Evolutionary conservation across 2,113 vertebrate genomes (phyloP), one percentile per base, ranked within the genome.

Genomic region (Oostethus manadensis): DNA sequence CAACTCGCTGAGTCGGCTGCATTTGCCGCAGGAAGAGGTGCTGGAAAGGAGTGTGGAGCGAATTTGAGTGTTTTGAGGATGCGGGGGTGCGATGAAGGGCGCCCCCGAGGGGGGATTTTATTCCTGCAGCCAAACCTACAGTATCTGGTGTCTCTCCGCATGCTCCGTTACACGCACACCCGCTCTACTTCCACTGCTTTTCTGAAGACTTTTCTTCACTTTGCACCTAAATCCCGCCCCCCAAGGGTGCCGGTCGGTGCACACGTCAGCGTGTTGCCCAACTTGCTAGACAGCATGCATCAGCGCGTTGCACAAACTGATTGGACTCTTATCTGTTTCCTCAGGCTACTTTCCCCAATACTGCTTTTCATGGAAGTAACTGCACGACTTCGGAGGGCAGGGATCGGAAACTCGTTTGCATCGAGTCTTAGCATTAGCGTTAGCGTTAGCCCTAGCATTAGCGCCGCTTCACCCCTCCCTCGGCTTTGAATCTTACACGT

Each of bases 191-290:
- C 64, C 44, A 42, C 48, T 44, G 68, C 64, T 78, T 75, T n/a
- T n/a, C n/a, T n/a, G 71, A 65, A 66, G 61, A 66, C 59, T 80
- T 84, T 62, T 71, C 59, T 77, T 77, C 62, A 70, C 71, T 83
- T 74, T 77, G 68, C 78, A 77, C 75, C 72, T 51, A 71, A 73
- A 80, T 60, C 69, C 74, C 59, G 58, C 69, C 33, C 56, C 42
- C 16, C 3, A 3, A 42, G 56, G 76, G 78, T 78, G 70, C 35
- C 42, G 68, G 79, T 80, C 80, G 77, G 48, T 80, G 82, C 82
- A 43, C 60, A 74, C 86, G 72, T 87, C 84, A 87, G 86, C 86
- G 80, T 82, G 71, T 81, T 86, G 64, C 70, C 80, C 68, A 84
- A 85, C 63, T 84, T 79, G 71, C 69, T 53, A 82, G 78, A 86